A percentile compares a stretch with the other conserved stretches of the same genome.
Conservation (phyloP, 35 echinoderm and acorn worm species). For the Lytechinus pictus region DNA sequence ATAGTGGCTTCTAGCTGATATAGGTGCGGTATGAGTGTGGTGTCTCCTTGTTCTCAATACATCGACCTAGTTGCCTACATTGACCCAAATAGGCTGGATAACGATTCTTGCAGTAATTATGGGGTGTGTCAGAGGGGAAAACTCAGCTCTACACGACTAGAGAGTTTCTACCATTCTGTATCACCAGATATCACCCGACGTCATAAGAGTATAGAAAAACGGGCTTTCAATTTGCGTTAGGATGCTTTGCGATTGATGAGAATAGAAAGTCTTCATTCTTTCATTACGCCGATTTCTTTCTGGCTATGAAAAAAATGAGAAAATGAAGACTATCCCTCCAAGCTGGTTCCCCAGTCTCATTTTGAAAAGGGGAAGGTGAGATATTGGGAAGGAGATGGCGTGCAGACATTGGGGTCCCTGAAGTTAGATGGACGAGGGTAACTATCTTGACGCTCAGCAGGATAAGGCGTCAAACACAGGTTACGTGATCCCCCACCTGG, state of each 20-base stretch:
- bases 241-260: background rate
- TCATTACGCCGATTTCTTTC: background rate
- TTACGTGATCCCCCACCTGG: slow-evolving; percentile 52
- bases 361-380: background rate
- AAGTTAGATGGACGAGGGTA: background rate
- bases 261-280: slow-evolving; percentile 5
- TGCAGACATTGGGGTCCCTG: slow-evolving; percentile 20
- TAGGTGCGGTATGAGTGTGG: background rate
- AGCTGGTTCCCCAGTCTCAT: background rate
- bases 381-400: slow-evolving; percentile 18
- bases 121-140: slow-evolving; percentile 35
- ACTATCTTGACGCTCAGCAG: slow-evolving; percentile 36
- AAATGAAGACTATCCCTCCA: background rate
- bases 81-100: slow-evolving; percentile 48
- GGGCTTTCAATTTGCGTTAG: slow-evolving; percentile 31
- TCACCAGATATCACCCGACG: background rate
- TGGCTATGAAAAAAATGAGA: background rate
- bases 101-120: slow-evolving; percentile 55
- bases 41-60: slow-evolving; percentile 3
- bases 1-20: background rate
- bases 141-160: background rate
- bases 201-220: slow-evolving; percentile 20
- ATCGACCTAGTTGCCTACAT: slow-evolving; percentile 52
- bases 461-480: slow-evolving; percentile 23
- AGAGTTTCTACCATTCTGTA: slow-evolving; percentile 11